Evolutionary conservation across 2,113 vertebrate species (phyloP), one percentile per base, ranked within the genome.

Genomic region (Vireo altiloquus): DNA sequence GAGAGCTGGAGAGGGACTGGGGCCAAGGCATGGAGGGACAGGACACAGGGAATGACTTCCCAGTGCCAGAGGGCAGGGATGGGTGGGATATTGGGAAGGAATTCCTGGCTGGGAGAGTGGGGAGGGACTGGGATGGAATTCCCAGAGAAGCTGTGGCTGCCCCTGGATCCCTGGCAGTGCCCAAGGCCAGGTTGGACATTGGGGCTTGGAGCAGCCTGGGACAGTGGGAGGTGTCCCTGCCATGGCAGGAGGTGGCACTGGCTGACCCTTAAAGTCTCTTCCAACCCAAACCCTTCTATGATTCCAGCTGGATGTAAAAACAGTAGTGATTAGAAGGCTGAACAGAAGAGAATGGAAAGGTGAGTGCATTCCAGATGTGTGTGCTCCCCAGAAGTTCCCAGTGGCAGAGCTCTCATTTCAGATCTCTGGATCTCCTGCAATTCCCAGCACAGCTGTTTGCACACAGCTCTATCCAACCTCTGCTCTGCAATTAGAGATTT

Each of bases 81-180:
- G 9, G 69, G 1, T 57, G 70, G 31, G 61, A 76, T 2, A 17
- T 4, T 68, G 72, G 63, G 72, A 31, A 18, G 70, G 37, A 10
- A 77, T 77, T 54, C 1, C 4, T 54, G 4, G 3, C 50, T 76
- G 80, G 16, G 37, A 20, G 7, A 30, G 40, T 22, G 40, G 31
- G 10, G 4, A 42, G 37, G 35, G 1, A 0, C 42, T 47, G 63
- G 63, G 2, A 4, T 7, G 6, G 65, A 3, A 1, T 66, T 3
- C 53, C 53, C 56, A 87, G n/a, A 46, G 39, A 0, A 24, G 47
- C 74, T 69, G 64, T 1, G 64, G 63, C 63, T 77, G 63, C 33
- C 72, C 53, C 54, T 59, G 71, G 17, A 53, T 60, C 83, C 72
- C 63, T 68, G 83, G 47, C 2, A 77, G 12, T 53, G 54, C 0